Evolutionary conservation across 2,113 vertebrate species (phyloP), one percentile per base, ranked within the genome.

Genomic region (Elephantulus edwardii): DNA sequence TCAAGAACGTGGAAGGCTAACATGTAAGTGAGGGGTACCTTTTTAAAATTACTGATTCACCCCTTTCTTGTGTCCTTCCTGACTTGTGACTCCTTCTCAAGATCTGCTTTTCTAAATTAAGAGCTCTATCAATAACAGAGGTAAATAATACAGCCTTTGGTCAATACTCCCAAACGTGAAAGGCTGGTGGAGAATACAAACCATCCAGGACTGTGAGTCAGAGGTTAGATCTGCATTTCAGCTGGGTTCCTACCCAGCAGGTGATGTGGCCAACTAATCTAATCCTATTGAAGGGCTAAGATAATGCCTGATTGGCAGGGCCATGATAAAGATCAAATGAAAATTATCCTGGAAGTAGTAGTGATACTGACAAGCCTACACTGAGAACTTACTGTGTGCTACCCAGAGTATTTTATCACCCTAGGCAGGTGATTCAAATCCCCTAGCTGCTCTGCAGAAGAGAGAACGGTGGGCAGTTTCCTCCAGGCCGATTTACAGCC

Each of bases 41-140:
- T 48, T 74, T 85, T 79, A 56, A 74, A 91, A 88, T 77, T 54
- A 64, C 58, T 19, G 4, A 33, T 44, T 56, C 46, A 20, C 22
- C 22, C 38, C n/a, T 72, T 46, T 35, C 40, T 17, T 28, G 58
- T 14, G 42, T 30, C 60, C 54, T 82, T 60, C 85, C 33, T 40
- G 48, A 66, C 77, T 89, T 92, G 42, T 50, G 52, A 82, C 35
- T 79, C 6, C 40, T 86, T 56, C 42, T 60, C 56, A 58, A 5
- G 66, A 77, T 81, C 9, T 42, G 33, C 33, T 68, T 82, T 93
- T 92, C 80, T 50, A 89, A 74, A 77, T 71, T 40, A 87, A 92
- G 75, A 38, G 30, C 28, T 35, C 22, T 44, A 76, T 62, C 78
- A 83, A 71, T 22, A 56, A 33, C n/a, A 22, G 1, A 60, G 56